Evolutionary conservation across 2,797 vertebrate species (phyloP).

Genomic region (Karalla daura): DNA sequence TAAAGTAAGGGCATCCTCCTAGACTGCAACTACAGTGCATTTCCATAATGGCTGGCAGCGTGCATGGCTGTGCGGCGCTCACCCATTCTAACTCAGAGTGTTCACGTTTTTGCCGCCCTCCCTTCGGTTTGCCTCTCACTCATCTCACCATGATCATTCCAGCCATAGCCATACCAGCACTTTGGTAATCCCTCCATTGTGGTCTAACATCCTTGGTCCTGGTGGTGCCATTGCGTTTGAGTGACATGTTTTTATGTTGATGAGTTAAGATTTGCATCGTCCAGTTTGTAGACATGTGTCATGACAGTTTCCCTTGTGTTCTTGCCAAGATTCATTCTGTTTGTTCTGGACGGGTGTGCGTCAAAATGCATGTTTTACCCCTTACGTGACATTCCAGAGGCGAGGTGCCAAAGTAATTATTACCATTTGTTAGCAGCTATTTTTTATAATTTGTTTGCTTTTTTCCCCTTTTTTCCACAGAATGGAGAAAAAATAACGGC

Average conservation of each 20-base stretch:
- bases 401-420: not conserved
- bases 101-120: constrained; percentile 30
- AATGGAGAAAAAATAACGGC: constrained; percentile 77
- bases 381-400: constrained; percentile 1
- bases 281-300: constrained; percentile 15
- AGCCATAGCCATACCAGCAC: constrained; percentile 32
- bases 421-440: not conserved
- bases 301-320: constrained; percentile 25
- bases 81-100: constrained; percentile 55
- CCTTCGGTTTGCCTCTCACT: constrained; percentile 48
- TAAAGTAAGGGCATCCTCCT: constrained; percentile 90
- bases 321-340: constrained; percentile 9
- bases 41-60: constrained; percentile 66
- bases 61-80: constrained; percentile 80
- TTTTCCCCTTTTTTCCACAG: constrained; percentile 59
- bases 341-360: constrained; percentile 37
- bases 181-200: constrained; percentile 36
- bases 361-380: constrained; percentile 62
- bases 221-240: constrained; percentile 48
- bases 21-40: constrained; percentile 77
- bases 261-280: constrained; percentile 18
- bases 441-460: not conserved
- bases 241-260: constrained; percentile 44
- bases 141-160: constrained; percentile 51
- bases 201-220: constrained; percentile 43